Evolutionary conservation across 2,888 invertebrate species (phyloP), one percentile per base, ranked within the genome.

Genomic region (Meghimatium bilineatum): DNA sequence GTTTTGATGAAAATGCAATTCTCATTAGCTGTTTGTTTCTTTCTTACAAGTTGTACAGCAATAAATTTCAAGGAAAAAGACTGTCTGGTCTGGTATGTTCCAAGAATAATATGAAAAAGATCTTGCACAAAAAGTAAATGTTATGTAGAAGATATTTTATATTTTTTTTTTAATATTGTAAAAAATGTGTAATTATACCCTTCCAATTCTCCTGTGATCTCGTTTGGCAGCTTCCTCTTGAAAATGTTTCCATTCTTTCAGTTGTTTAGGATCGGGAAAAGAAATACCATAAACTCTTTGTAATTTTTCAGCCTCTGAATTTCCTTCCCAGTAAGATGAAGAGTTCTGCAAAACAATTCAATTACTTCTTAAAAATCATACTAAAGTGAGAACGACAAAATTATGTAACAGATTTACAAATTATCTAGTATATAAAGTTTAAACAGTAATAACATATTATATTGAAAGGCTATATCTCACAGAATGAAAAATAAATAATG

Each of bases 201-300:
- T 95, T 87, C 98, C 99, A 91, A 99, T 96, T 94, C 98, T 98
- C 86, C 99, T 95, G 92, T 99, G 99, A 94, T 99, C 99, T 81
- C 99, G 95, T 93, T 98, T 98, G 0, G 98, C 98, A 0, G 99
- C 99, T 93, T 99, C 99, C 91, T 98, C 99, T 93, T 99, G 99
- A 87, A 99, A 95, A 84, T 96, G 96, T 92, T 98, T 97, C 99
- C 99, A 99, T 93, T 99, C 99, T 93, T 99, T 99, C 87, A 99
- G 94, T 92, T 97, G 98, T 90, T 99, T 99, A 0, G 96, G 95
- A 91, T 99, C 99, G 0, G 99, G 99, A 94, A 99, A 99, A 60
- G 99, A 99, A 83, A 99, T 98, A 56, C 95, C 99, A 93, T 99
- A 99, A 34, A 99, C 95, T 82, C 99, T 95, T 94, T 99, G 99